Evolutionary conservation across 2,113 vertebrate genomes (phyloP).

Genomic region (Pollimyrus isidori): DNA sequence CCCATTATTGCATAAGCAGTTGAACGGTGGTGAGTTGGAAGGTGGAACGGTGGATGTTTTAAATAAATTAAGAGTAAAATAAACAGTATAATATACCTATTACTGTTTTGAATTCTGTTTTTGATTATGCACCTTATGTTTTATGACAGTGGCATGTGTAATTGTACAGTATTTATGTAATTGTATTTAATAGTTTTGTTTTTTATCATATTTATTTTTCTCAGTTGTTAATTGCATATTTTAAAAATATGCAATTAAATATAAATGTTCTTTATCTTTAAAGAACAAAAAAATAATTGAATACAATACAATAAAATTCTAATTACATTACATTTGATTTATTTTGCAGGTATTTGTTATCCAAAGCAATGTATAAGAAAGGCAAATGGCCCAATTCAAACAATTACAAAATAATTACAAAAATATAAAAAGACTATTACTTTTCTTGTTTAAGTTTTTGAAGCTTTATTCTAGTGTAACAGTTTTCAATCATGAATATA

Average conservation of each 20-base stretch:
- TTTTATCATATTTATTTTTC: not conserved
- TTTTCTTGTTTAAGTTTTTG: not conserved
- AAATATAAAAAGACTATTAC: not conserved
- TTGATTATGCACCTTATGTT: not conserved
- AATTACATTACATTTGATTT: not conserved
- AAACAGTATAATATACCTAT: not conserved
- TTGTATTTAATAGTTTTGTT: not conserved
- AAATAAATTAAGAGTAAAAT: not conserved
- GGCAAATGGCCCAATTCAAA: not conserved
- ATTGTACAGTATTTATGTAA: not conserved
- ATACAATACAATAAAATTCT: not conserved
- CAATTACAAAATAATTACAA: not conserved
- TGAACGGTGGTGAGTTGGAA: not conserved
- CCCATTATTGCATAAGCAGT: not conserved
- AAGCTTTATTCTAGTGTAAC: not conserved
- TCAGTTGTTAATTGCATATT: not conserved
- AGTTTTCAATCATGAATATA: not conserved
- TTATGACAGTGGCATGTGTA: not conserved
- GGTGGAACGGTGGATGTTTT: not conserved
- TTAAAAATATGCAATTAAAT: not conserved
- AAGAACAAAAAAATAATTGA: not conserved
- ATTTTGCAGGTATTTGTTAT: not conserved
- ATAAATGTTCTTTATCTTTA: not conserved
- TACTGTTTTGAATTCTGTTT: not conserved
- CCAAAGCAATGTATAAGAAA: not conserved